A percentile compares a stretch with the other conserved stretches of the same genome.
Conservation (phyloP, 2,113 vertebrate genomes). For the Galeopterus variegatus region DNA sequence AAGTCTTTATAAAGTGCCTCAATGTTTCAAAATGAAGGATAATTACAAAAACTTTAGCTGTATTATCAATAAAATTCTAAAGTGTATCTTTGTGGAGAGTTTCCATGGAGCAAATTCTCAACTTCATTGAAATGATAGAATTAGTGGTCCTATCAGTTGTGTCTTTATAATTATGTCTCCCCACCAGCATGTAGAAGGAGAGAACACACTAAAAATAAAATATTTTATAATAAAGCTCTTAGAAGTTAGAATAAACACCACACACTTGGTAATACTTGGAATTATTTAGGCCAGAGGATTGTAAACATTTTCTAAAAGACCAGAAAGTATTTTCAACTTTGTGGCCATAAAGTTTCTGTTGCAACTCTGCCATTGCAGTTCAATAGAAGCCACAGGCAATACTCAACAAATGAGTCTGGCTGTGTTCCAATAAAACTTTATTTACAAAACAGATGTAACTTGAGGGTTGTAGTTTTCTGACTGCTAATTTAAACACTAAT, state of each 20-base stretch:
- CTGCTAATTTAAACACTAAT: neutral
- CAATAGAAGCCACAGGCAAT: neutral
- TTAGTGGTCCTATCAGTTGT: neutral
- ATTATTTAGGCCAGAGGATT: neutral
- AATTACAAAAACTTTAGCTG: neutral
- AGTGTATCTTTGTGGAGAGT: neutral
- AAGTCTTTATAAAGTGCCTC: neutral
- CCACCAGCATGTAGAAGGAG: neutral
- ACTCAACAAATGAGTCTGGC: neutral
- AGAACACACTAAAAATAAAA: neutral
- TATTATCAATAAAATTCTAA: neutral
- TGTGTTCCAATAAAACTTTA: neutral
- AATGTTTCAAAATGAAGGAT: neutral
- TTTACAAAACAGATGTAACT: slow-evolving; percentile 11
- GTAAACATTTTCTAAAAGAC: neutral
- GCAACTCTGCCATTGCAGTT: neutral
- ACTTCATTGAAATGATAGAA: neutral
- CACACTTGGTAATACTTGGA: neutral
- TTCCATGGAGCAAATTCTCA: slow-evolving; percentile 7
- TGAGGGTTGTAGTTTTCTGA: neutral
- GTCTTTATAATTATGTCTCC: neutral
- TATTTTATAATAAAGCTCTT: neutral
- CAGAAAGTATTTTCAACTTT: slow-evolving; percentile 48
- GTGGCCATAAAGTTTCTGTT: neutral
- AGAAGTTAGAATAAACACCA: neutral